Evolutionary conservation across 2,797 vertebrate genomes (phyloP).

Genomic region (Acanthurus tractus): DNA sequence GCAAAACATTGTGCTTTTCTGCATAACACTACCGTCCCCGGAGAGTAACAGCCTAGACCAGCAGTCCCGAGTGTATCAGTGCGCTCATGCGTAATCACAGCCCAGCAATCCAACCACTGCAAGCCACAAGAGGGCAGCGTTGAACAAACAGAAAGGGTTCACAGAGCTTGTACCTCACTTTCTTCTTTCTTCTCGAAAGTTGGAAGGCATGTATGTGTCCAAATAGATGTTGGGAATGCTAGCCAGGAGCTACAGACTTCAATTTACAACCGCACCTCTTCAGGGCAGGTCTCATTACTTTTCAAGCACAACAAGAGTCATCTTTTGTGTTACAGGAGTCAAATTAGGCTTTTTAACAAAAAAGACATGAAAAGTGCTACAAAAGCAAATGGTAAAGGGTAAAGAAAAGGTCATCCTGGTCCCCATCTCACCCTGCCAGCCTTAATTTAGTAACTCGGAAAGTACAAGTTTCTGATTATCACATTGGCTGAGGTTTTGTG

Average conservation of each 20-base stretch:
- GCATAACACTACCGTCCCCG: background rate
- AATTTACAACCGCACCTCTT: background rate
- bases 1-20: background rate
- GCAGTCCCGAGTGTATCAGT: background rate
- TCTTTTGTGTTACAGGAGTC: background rate
- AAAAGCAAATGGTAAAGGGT: background rate
- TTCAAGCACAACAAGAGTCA: background rate
- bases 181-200: background rate
- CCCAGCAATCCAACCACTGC: background rate
- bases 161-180: background rate
- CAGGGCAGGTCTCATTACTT: background rate
- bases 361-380: background rate
- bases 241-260: background rate
- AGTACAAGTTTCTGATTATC: background rate
- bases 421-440: background rate
- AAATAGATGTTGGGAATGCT: background rate
- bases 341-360: background rate
- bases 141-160: background rate
- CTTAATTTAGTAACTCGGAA: background rate
- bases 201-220: background rate
- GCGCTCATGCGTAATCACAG: background rate
- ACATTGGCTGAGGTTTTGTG: background rate
- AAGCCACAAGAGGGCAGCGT: background rate
- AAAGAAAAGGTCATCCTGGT: background rate
- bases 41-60: background rate